phyloP scores from a whole-genome alignment of 2,888 invertebrate genomes.

The Danaus chrysippus region DNA sequence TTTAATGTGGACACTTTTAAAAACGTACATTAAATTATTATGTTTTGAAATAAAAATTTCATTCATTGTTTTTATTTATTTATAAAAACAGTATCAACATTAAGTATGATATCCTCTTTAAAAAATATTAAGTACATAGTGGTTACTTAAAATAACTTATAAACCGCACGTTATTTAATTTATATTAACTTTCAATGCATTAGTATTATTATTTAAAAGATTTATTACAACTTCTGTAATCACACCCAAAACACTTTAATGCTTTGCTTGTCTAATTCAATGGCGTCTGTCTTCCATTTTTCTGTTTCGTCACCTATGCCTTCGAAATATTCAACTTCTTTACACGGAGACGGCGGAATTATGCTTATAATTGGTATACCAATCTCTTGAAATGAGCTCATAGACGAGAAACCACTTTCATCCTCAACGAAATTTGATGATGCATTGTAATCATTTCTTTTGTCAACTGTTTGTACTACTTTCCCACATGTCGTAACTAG shows the following conservation, averaged over 20 bases:
- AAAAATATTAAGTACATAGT: constrained; percentile 14
- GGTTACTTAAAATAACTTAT: constrained; percentile 15
- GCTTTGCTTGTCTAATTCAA: constrained; percentile 61
- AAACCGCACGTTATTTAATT: constrained; percentile 9
- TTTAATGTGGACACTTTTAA: not conserved
- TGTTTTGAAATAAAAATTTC: constrained; percentile 13
- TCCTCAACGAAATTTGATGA: constrained; percentile 80
- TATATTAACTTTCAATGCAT: constrained; percentile 11
- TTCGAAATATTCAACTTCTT: constrained; percentile 60
- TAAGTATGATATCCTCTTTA: constrained; percentile 3
- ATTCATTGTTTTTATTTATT: constrained; percentile 28
- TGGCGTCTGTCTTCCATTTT: constrained; percentile 58
- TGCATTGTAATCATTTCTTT: constrained; percentile 54
- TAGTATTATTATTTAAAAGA: constrained; percentile 11
- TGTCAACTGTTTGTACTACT: constrained; percentile 42
- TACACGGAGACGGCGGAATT: constrained; percentile 70
- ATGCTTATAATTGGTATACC: constrained; percentile 82
- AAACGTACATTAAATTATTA: constrained; percentile 7
- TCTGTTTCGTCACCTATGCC: constrained; percentile 50
- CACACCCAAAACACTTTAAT: constrained; percentile 74
- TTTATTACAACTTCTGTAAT: constrained; percentile 31
- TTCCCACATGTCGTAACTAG: constrained; percentile 36
- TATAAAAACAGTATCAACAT: constrained; percentile 24
- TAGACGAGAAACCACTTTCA: constrained; percentile 91
- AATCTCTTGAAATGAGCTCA: constrained; percentile 91